phyloP scores from a whole-genome alignment of 2,888 invertebrate genomes.

The Rhopalosiphum nymphaeae region DNA sequence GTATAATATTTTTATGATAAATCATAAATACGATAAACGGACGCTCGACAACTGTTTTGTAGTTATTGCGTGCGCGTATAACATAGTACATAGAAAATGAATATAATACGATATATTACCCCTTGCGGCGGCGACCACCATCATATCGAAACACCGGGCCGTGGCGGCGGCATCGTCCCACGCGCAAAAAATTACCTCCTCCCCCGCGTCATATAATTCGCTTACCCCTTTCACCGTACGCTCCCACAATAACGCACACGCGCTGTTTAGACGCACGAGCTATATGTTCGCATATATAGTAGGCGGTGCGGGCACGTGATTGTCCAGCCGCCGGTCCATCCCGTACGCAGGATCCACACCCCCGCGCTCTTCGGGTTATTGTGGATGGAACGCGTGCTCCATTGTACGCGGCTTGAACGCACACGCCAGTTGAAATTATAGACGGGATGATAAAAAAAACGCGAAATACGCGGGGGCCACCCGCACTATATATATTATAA shows the following conservation, averaged over 20 bases:
- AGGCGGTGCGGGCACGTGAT: slow-evolving; percentile 58
- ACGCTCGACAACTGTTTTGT: neutral
- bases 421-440: slow-evolving; percentile 29
- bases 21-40: neutral
- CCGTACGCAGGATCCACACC: slow-evolving; percentile 54
- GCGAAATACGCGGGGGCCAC: neutral
- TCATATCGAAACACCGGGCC: slow-evolving; percentile 2
- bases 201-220: slow-evolving; percentile 40
- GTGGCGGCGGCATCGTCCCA: slow-evolving; percentile 28
- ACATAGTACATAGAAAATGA: neutral
- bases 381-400: slow-evolving; percentile 48
- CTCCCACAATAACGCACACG: neutral
- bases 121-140: neutral
- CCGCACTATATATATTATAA: neutral
- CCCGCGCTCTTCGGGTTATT: neutral
- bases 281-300: neutral
- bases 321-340: slow-evolving; percentile 47
- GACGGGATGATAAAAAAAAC: slow-evolving; percentile 3
- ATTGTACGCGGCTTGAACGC: slow-evolving; percentile 36
- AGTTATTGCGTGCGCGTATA: neutral
- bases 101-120: neutral
- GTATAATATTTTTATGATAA: neutral
- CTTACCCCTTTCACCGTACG: slow-evolving; percentile 17
- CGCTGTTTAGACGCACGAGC: neutral
- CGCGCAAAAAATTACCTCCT: slow-evolving; percentile 38